These are phyloP conservation scores for Xestia sexstrigata DNA, from an alignment of 2,888 invertebrate genomes.

Conservation along the genomic window DNA sequence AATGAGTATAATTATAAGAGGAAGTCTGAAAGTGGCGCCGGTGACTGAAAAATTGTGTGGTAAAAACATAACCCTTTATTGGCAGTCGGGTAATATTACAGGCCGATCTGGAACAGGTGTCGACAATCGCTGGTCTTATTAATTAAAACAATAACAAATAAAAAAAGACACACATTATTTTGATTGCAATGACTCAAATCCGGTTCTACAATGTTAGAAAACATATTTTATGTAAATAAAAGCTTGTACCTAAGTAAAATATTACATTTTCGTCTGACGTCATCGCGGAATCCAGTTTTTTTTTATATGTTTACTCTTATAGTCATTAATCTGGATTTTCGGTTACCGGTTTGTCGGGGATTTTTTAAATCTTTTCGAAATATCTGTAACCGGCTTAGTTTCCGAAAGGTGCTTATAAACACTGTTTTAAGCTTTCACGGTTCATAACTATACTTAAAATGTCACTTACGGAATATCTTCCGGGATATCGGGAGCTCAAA, in stretches of 20 bases:
- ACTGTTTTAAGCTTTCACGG: no score
- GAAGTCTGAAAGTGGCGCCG: no score
- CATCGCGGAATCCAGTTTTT: constrained; percentile 24
- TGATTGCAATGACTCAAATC: constrained; percentile 25
- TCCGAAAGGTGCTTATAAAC: not conserved
- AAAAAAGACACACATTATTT: constrained; percentile 35
- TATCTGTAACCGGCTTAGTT: not conserved
- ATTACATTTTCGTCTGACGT: constrained; percentile 20
- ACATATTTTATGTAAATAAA: constrained; percentile 31
- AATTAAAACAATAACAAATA: constrained; percentile 30
- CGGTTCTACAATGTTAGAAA: constrained; percentile 16
- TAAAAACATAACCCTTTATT: no score
- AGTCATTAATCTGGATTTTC: constrained; percentile 3
- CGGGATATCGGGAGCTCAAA: no score
- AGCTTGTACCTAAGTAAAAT: constrained; percentile 9
- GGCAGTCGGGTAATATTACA: no score
- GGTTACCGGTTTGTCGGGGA: not conserved
- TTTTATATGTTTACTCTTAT: constrained; percentile 17
- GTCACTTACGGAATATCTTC: no score
- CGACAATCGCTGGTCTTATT: not conserved
- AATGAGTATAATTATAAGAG: no score
- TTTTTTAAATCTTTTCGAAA: not conserved
- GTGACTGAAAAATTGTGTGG: no score
- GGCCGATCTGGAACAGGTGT: no score
- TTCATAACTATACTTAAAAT: no score